Evolutionary conservation across 2,888 invertebrate genomes (phyloP), one percentile per base, ranked within the genome.

Genomic region (Andrena camellia): DNA sequence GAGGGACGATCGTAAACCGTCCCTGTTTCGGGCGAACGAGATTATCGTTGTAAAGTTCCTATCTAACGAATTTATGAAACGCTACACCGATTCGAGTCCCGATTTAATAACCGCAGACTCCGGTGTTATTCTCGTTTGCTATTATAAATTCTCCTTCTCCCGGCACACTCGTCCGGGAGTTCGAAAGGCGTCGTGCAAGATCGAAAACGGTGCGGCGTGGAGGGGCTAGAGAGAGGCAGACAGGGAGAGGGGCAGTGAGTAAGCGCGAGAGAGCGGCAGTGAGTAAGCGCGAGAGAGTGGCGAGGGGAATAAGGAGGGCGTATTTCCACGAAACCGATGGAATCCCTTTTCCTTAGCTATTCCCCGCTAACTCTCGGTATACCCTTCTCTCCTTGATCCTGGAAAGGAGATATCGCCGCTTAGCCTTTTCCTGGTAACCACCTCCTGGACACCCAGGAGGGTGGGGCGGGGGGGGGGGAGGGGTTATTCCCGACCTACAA

Each of bases 21-120:
- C 29, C 54, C 74, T 48, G 78, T 83, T 86, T 85, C 68, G 68
- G 60, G 20, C n/a, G 71, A 85, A 82, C 62, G 75, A 88, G 76
- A 87, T 87, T 78, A 86, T 86, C 82, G 87, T 72, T 84, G 84
- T 83, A 88, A 84, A 86, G 86, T 86, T 86, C 64, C 74, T 77
- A 82, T 83, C 62, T 84, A 84, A 86, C 78, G 86, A 88, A 88
- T 88, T 88, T 88, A 86, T 83, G 86, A 88, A 86, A 87, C 78
- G 78, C 52, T 84, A 78, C 74, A 81, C 84, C 75, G 57, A 57
- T 80, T 82, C 63, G 75, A 85, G 78, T 72, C 77, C 42, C 84
- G 86, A 88, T 88, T 88, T 88, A 88, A 86, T 85, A 86, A 82
- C 73, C 81, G 68, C 73, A 59, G 67, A 31, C 84, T 79, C 29